A percentile compares a stretch with the other conserved stretches of the same genome.
Evolutionary conservation across 1,140 invertebrate species (phyloP).

Genomic region (Dinothrombium tinctorium): DNA sequence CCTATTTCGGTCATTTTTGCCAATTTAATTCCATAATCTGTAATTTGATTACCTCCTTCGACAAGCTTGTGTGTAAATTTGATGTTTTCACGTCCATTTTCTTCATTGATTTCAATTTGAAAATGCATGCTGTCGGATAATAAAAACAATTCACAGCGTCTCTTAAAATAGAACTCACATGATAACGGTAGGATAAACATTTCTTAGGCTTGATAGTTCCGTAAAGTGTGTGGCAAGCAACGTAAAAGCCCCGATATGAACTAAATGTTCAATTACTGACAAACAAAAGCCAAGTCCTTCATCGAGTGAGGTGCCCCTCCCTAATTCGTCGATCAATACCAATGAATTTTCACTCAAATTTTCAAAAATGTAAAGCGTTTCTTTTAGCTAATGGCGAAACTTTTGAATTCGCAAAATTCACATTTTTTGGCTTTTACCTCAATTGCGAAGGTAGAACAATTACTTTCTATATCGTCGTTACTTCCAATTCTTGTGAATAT

Average conservation of each 20-base stretch:
- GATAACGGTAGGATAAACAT: slow-evolving; percentile 48
- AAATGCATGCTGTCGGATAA: too few relatives aligned
- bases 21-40: too few relatives aligned
- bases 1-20: too few relatives aligned
- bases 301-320: slow-evolving; percentile 47
- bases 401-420: background rate
- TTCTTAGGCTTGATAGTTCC: slow-evolving; percentile 40
- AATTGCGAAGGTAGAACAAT: slow-evolving; percentile 54
- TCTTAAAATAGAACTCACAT: too few relatives aligned
- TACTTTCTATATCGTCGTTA: slow-evolving; percentile 54
- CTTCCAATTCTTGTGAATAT: slow-evolving; percentile 59
- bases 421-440: slow-evolving; percentile 52
- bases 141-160: too few relatives aligned
- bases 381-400: slow-evolving; percentile 9
- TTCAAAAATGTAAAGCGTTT: slow-evolving; percentile 19
- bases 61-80: too few relatives aligned
- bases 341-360: slow-evolving; percentile 42
- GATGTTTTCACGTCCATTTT: too few relatives aligned
- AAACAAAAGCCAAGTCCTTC: slow-evolving; percentile 59
- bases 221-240: slow-evolving; percentile 62
- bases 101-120: too few relatives aligned
- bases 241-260: slow-evolving; percentile 38
- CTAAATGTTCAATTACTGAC: slow-evolving; percentile 48
- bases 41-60: too few relatives aligned
- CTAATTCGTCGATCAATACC: slow-evolving; percentile 66